Evolutionary conservation across 2,888 invertebrate genomes (phyloP).

Genomic region (Conistra vaccinii): DNA sequence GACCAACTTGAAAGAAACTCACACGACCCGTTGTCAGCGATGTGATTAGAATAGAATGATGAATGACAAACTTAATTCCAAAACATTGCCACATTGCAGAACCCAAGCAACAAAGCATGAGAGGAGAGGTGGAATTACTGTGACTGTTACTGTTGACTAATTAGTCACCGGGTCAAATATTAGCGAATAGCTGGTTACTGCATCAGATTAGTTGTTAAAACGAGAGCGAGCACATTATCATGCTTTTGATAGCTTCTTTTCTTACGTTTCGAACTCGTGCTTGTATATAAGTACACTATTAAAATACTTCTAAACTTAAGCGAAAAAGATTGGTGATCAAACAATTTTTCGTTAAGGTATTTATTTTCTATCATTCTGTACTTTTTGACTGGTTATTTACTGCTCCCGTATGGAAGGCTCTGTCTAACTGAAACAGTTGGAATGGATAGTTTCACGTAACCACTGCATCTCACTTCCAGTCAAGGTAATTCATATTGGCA

Average conservation of each 20-base stretch:
- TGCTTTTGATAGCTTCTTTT: not conserved
- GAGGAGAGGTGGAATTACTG: not conserved
- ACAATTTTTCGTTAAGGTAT: too few relatives aligned
- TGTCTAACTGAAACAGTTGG: not conserved
- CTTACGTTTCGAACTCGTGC: not conserved
- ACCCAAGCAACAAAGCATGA: not conserved
- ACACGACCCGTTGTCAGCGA: not conserved
- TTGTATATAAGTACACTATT: not conserved
- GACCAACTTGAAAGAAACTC: not conserved
- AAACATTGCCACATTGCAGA: not conserved
- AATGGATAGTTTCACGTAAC: not conserved
- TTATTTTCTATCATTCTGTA: not conserved
- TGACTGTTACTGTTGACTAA: not conserved
- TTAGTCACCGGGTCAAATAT: not conserved
- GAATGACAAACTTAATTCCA: not conserved
- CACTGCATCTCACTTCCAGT: not conserved
- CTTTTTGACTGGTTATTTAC: not conserved
- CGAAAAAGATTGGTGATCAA: not conserved
- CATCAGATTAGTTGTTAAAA: not conserved
- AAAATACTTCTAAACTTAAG: not conserved
- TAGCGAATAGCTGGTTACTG: not conserved
- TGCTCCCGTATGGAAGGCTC: not conserved
- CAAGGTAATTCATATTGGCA: not conserved
- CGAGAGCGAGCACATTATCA: not conserved
- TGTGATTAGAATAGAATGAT: not conserved